Conservation (phyloP, 2,797 vertebrate species). For the Cossypha niveicapilla region DNA sequence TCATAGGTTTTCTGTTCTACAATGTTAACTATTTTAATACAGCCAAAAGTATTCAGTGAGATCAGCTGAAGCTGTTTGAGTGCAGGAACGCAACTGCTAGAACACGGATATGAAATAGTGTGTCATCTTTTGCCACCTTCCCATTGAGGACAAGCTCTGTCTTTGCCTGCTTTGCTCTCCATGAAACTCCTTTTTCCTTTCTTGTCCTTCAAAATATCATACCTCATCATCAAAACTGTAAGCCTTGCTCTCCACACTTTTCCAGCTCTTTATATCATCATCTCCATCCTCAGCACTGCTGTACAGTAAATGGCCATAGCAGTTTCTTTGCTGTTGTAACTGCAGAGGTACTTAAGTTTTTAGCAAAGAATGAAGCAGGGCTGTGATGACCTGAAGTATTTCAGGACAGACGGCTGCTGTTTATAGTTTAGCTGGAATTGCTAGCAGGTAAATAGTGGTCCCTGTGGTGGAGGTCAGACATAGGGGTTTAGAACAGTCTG, state of each 20-base stretch:
- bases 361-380: neutral
- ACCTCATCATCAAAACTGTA: neutral
- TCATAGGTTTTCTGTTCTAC: neutral
- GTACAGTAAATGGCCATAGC: rapidly evolving
- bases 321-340: neutral
- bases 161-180: neutral
- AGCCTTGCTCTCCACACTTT: neutral
- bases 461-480: rapidly evolving
- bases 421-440: neutral
- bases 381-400: neutral
- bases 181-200: neutral
- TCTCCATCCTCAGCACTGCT: neutral
- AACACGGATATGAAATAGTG: neutral
- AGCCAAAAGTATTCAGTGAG: neutral
- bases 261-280: neutral
- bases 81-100: neutral
- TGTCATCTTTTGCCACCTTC: neutral
- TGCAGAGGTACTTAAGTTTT: neutral
- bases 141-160: neutral
- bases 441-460: neutral
- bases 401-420: neutral
- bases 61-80: neutral
- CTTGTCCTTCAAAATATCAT: neutral
- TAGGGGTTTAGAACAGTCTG: neutral
- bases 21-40: neutral